phyloP scores from a whole-genome alignment of 2,113 vertebrate genomes.

The Trichechus manatus region DNA sequence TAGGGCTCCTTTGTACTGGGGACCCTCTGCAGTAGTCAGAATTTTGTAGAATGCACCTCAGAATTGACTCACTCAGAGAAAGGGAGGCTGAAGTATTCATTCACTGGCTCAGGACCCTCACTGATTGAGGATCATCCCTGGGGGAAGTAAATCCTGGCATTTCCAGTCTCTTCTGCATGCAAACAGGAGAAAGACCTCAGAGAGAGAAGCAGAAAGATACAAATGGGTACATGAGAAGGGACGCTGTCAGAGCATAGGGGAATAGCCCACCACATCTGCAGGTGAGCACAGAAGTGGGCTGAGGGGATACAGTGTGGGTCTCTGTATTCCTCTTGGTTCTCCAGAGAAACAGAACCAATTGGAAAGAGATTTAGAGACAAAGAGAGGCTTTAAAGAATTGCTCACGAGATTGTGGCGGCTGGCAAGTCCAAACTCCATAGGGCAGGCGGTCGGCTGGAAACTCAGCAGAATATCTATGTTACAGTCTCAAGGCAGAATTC shows the following conservation, averaged over 20 bases:
- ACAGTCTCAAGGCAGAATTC: not conserved
- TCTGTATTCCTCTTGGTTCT: not conserved
- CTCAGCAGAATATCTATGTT: not conserved
- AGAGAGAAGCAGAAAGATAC: not conserved
- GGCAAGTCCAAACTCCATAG: no score
- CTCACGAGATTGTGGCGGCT: no score
- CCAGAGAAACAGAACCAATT: no score
- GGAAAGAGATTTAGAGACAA: no score
- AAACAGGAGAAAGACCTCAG: not conserved
- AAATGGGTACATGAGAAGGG: not conserved
- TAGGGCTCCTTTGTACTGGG: not conserved
- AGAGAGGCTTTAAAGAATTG: no score
- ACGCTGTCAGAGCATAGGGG: not conserved
- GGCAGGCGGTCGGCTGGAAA: no score
- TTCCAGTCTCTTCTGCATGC: not conserved
- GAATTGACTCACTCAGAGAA: not conserved
- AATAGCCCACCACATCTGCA: not conserved
- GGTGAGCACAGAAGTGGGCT: not conserved
- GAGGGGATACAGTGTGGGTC: not conserved
- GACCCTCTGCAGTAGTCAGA: not conserved
- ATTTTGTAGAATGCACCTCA: not conserved
- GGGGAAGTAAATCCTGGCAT: not conserved
- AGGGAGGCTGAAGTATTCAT: not conserved
- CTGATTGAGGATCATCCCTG: not conserved
- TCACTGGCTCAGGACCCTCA: not conserved